Percentiles rank a stretch among this genome's conserved stretches.
These are phyloP conservation scores for Mola mola DNA, from an alignment of 2,113 vertebrate species.

Conservation along the genomic window DNA sequence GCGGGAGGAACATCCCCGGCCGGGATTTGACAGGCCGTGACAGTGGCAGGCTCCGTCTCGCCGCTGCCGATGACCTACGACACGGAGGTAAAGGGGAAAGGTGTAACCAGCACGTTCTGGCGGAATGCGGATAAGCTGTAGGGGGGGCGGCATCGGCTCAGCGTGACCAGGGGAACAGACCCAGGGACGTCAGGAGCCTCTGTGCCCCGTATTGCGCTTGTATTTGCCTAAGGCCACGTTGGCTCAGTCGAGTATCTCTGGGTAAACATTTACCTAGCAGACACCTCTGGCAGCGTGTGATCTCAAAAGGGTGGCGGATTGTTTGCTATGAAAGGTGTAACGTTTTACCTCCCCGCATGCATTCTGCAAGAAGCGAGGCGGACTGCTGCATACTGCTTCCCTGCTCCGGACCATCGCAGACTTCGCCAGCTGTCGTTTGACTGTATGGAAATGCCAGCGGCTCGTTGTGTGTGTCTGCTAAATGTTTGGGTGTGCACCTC, in stretches of 20 bases:
- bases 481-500: conserved; percentile 1
- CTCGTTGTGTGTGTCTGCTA: not conserved
- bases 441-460: conserved; percentile 27
- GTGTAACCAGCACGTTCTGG: conserved; percentile 16
- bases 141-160: conserved; percentile 35
- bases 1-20: conserved; percentile 26
- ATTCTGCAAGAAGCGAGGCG: conserved; percentile 1
- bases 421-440: conserved; percentile 7
- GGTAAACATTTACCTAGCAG: conserved; percentile 78
- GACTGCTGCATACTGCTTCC: not conserved
- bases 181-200: conserved; percentile 12
- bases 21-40: conserved; percentile 11
- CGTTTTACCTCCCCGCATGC: not conserved
- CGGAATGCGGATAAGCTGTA: conserved; percentile 62
- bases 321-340: conserved; percentile 36
- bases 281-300: conserved; percentile 50
- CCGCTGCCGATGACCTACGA: conserved; percentile 30
- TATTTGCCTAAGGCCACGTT: conserved; percentile 25
- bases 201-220: conserved; percentile 7
- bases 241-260: conserved; percentile 61
- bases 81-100: conserved; percentile 39
- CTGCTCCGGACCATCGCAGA: not conserved
- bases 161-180: conserved; percentile 38
- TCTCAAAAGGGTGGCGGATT: conserved; percentile 26
- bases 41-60: conserved; percentile 14